Evolutionary conservation across 2,888 invertebrate genomes (phyloP), one percentile per base, ranked within the genome.

Genomic region (Heterodera filipjevi): DNA sequence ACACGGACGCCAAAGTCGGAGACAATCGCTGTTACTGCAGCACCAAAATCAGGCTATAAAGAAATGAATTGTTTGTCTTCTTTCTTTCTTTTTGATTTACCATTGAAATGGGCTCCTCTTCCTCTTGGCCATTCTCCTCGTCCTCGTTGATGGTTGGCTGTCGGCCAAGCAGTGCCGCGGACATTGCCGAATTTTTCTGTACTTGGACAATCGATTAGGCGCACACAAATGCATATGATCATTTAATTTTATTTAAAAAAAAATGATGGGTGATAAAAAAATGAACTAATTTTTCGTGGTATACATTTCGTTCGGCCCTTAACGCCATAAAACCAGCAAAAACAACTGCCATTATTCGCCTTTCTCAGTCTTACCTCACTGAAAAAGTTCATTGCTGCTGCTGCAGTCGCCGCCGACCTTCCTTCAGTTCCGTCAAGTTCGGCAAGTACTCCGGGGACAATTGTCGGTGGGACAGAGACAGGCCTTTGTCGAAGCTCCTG

Each of bases 91-190:
- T 27, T 39, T 10, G 10, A 59, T 8, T 10, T 27, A 12, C 59
- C 59, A 59, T 59, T n/a, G 59, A 53, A 53, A 53, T 27, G n/a
- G 27, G 22, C 68, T 35, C 68, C 32, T 32, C 33, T 32, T 68
- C 68, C 33, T 12, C 68, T 10, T 33, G 32, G 14, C 10, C 68
- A 10, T 35, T 33, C 22, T 68, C 68, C 14, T 68, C 68, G 33
- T 68, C 68, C 33, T 68, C 68, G 16, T 32, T 68, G 68, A 68
- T 68, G 3, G 68, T 68, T 22, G 32, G 68, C 68, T 68, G 68
- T 32, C 59, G 59, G 27, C 59, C 68, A 35, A 68, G 68, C 32
- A 68, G 6, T 19, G 33, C 68, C 5, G 35, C 68, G 33, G 35
- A 16, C 33, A 33, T 35, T 68, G 33, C 33, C 68, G 35, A 14